Evolutionary conservation across 2,113 vertebrate species (phyloP).

Genomic region (Acanthochromis polyacanthus): DNA sequence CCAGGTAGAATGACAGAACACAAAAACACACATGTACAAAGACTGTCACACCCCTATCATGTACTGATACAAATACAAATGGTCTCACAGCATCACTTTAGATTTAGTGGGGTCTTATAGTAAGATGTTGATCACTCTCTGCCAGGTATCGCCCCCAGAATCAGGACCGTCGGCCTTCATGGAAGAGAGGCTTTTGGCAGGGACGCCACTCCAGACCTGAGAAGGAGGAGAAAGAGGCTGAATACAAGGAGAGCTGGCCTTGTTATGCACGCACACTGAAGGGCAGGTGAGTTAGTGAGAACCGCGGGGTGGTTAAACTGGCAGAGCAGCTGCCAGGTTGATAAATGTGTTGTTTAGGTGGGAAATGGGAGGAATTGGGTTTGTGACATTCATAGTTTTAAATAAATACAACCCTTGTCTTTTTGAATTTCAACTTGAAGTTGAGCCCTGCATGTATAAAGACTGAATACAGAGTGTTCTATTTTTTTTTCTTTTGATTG

Average conservation of each 20-base stretch:
- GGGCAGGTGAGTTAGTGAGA: slow-evolving; percentile 81
- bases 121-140: slow-evolving; percentile 1
- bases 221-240: slow-evolving; percentile 91
- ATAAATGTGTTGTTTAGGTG: slow-evolving; percentile 14
- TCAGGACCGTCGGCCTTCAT: slow-evolving; percentile 83
- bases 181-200: slow-evolving; percentile 93
- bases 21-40: not conserved
- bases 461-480: not conserved
- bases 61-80: too few relatives aligned
- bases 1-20: slow-evolving; percentile 81
- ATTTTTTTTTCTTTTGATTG: not conserved
- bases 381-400: not conserved
- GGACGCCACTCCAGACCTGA: slow-evolving; percentile 87
- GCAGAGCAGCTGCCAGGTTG: slow-evolving; percentile 11
- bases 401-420: not conserved
- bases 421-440: slow-evolving; percentile 14
- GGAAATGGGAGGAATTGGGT: not conserved
- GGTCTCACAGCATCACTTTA: too few relatives aligned
- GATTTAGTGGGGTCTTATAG: not conserved
- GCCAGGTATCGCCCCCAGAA: slow-evolving; percentile 88
- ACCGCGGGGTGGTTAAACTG: not conserved
- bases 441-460: not conserved
- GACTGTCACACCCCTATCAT: too few relatives aligned
- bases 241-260: slow-evolving; percentile 94
- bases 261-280: slow-evolving; percentile 87